Evolutionary conservation across 2,888 invertebrate species (phyloP).

Genomic region (Timema cristinae): DNA sequence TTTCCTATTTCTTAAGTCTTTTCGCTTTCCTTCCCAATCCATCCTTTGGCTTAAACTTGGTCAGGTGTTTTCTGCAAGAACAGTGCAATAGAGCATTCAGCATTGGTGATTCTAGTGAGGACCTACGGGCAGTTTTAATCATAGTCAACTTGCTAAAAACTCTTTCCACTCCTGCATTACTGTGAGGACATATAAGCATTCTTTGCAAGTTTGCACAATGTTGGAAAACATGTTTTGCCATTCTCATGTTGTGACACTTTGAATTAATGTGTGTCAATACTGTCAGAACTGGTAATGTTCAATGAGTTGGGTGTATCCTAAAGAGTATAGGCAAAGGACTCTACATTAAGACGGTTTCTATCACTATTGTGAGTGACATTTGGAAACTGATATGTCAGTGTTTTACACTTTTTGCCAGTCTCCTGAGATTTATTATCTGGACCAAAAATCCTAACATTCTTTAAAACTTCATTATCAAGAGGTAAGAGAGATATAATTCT

Average conservation of each 20-base stretch:
- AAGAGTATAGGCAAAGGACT: not conserved
- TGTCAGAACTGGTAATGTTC: no score
- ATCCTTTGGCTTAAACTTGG: not conserved
- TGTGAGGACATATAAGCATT: slow-evolving; percentile 15
- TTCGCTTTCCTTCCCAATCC: no score
- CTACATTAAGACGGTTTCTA: not conserved
- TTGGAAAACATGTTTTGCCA: no score
- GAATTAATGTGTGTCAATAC: no score
- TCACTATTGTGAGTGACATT: slow-evolving; percentile 7
- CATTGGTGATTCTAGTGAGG: slow-evolving; percentile 3
- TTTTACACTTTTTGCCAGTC: slow-evolving; percentile 11
- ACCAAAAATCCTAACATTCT: not conserved
- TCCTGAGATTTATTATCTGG: slow-evolving; percentile 3
- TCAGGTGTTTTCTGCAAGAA: not conserved
- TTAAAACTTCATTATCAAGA: slow-evolving; percentile 14
- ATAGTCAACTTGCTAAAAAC: slow-evolving; percentile 10
- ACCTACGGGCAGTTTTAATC: slow-evolving; percentile 14
- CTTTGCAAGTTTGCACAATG: slow-evolving; percentile 8
- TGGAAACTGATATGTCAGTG: slow-evolving; percentile 1
- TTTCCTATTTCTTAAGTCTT: no score
- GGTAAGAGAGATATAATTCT: slow-evolving; percentile 12
- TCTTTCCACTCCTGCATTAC: slow-evolving; percentile 14
- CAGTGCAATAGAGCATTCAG: slow-evolving; percentile 17
- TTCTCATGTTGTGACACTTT: no score
- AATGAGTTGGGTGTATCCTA: not conserved